These are phyloP conservation scores for Dipodomys merriami DNA, from an alignment of 2,113 vertebrate genomes.

Conservation along the genomic window DNA sequence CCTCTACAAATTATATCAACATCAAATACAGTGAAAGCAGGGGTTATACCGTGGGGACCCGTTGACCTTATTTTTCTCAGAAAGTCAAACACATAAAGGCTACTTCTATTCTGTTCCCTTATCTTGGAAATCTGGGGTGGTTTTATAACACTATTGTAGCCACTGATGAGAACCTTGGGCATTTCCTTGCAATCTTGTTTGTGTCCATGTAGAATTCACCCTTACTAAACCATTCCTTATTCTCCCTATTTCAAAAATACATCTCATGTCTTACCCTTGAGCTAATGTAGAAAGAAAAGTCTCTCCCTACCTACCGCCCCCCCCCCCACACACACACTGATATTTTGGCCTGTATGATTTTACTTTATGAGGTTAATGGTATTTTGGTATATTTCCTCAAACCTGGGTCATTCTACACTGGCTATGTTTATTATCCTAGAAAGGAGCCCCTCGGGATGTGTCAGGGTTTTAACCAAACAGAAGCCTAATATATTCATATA, in stretches of 20 bases:
- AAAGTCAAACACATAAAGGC: not conserved
- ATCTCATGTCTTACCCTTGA: not conserved
- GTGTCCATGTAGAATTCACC: not conserved
- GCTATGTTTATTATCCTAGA: not conserved
- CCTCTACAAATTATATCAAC: too few relatives aligned
- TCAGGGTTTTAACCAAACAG: slow-evolving; percentile 4
- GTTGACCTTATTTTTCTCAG: not conserved
- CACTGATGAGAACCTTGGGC: not conserved
- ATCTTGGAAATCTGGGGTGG: not conserved
- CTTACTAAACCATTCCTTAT: not conserved
- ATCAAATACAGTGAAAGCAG: too few relatives aligned
- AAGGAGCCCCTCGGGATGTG: not conserved
- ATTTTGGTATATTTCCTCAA: not conserved
- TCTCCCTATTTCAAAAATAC: not conserved
- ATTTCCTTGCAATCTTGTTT: not conserved
- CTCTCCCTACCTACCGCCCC: not conserved
- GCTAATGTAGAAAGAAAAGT: not conserved
- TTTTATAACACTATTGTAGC: not conserved
- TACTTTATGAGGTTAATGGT: not conserved
- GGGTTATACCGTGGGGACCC: too few relatives aligned
- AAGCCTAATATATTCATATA: not conserved
- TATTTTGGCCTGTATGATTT: not conserved
- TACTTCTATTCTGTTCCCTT: not conserved
- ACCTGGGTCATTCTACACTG: not conserved
- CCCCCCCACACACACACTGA: too few relatives aligned